Conservation (phyloP, 2,797 vertebrate species). For the Tenualosa ilisha region DNA sequence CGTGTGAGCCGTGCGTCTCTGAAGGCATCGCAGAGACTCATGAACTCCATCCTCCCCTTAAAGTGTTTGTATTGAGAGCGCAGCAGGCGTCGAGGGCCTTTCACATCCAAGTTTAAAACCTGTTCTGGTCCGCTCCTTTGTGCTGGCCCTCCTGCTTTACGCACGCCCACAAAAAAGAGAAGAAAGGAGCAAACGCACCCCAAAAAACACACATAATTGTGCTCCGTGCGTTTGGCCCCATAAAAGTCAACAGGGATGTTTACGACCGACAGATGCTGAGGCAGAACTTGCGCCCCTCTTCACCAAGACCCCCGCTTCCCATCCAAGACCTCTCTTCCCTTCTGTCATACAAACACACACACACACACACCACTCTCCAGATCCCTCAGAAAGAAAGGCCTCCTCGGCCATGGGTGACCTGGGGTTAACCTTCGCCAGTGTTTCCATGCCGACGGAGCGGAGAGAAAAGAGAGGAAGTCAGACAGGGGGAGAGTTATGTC, state of each 20-base stretch:
- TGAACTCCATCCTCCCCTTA: constrained; percentile 50
- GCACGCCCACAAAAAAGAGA: constrained; percentile 11
- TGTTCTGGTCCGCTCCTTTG: constrained; percentile 62
- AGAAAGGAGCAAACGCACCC: constrained; percentile 33
- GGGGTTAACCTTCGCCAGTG: constrained; percentile 68
- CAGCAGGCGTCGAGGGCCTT: constrained; percentile 59
- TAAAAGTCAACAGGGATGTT: constrained; percentile 76
- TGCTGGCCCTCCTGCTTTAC: constrained; percentile 46
- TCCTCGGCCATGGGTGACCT: constrained; percentile 66
- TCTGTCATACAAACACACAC: not conserved
- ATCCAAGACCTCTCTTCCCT: not conserved
- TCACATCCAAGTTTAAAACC: constrained; percentile 63
- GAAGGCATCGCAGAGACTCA: constrained; percentile 44
- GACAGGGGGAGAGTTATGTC: constrained; percentile 65
- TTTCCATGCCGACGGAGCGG: constrained; percentile 69
- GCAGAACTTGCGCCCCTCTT: constrained; percentile 57
- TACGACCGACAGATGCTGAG: constrained; percentile 80
- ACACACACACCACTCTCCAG: constrained; percentile 30
- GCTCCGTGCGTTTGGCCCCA: constrained; percentile 69
- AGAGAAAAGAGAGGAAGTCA: constrained; percentile 69
- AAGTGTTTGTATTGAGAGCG: constrained; percentile 62
- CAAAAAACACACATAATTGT: constrained; percentile 54
- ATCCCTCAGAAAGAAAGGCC: constrained; percentile 42
- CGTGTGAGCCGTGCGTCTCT: constrained; percentile 39
- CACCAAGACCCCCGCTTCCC: not conserved